phyloP scores from a whole-genome alignment of 2,113 vertebrate genomes.

The Leiothrix lutea region DNA sequence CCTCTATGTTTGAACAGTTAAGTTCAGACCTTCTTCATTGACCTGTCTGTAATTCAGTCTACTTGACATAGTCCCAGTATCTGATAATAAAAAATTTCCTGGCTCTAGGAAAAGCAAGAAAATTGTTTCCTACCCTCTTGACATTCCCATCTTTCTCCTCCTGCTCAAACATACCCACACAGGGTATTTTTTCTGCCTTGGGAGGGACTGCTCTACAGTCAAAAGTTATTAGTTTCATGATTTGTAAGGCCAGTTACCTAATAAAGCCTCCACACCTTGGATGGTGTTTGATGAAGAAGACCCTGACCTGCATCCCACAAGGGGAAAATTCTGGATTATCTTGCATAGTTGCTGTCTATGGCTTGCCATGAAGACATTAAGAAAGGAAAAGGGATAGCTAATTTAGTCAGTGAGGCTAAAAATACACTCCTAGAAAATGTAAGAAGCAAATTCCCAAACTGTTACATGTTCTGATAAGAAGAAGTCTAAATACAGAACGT shows the following conservation, averaged over 20 bases:
- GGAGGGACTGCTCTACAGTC: background rate
- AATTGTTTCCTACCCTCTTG: background rate
- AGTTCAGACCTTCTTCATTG: background rate
- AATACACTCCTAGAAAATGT: background rate
- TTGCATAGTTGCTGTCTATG: background rate
- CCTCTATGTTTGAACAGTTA: background rate
- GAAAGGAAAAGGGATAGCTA: background rate
- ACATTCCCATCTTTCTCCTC: background rate
- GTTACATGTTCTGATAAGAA: background rate
- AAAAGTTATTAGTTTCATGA: background rate
- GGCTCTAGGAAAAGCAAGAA: background rate
- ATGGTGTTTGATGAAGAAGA: background rate
- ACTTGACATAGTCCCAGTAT: background rate
- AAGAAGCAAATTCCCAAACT: background rate
- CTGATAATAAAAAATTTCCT: background rate
- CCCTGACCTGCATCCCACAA: background rate
- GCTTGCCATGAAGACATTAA: background rate
- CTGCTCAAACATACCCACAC: background rate
- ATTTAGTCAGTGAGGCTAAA: background rate
- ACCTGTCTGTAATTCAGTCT: background rate
- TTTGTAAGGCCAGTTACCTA: background rate
- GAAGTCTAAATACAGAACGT: background rate
- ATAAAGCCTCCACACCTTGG: background rate
- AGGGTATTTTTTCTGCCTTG: background rate
- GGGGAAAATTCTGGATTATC: background rate